Evolutionary conservation across 2,888 invertebrate species (phyloP), one percentile per base, ranked within the genome.

Genomic region (Julus scanicus): DNA sequence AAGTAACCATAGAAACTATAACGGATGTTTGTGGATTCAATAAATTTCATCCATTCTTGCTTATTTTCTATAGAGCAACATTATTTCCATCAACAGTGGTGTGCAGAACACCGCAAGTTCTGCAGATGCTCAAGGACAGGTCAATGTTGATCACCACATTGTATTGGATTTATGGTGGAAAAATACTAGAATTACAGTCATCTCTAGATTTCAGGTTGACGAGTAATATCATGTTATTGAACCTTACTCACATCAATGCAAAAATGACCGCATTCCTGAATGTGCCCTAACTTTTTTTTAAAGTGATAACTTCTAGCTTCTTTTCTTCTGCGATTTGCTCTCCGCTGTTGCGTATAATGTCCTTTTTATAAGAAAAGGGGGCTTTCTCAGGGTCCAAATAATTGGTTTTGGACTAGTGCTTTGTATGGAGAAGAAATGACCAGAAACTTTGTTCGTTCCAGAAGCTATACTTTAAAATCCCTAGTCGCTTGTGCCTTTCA

Each of bases 331-430:
- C 80, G 11, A 80, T 80, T 80, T 80, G 37, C 37, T 29, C 37
- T 80, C 37, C 80, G 37, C 5, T 29, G 37, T 80, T 37, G 80
- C 80, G 80, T 80, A 37, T 80, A 80, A 80, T 80, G 80, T 29
- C 15, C 80, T 15, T 37, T 39, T 39, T 80, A 37, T 15, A 80
- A 80, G 80, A 37, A 37, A 80, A 80, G 80, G 80, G 71, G 80
- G 80, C 37, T 80, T 80, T 80, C 37, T 39, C 37, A 80, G 80
- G 29, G 80, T 29, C 80, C 80, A 15, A 80, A 80, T 80, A 80
- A 80, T 80, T 80, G 80, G 80, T 80, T 80, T 80, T 80, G 29
- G 37, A 80, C 80, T 29, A 80, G 37, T 37, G 37, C 80, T 80
- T 80, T 80, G 80, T 37, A 37, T 29, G 37, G 6, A 80, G 80